Base-by-base conservation (phyloP, 2,888 invertebrate species). In the Polylopha cassiicola region DNA sequence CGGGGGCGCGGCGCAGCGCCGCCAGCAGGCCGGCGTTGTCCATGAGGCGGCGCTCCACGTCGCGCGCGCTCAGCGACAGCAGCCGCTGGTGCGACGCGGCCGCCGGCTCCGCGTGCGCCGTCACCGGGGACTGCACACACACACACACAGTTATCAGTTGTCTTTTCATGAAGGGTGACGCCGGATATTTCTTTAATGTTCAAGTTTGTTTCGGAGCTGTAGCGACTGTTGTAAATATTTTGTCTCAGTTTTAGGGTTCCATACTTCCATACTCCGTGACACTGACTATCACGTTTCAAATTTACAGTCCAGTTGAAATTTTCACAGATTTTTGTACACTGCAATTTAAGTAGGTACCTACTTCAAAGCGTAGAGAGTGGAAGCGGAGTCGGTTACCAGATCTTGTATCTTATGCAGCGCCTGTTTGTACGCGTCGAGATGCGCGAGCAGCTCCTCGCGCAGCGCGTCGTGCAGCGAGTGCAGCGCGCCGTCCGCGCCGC, bases 11-110 rank as follows among this genome's bases (percentile, higher is more conserved):
- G 63, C 94, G 94, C 53, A 96, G 85, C 43, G 94, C 91, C 27
- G 95, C 96, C 46, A 95, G 85, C 20, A 97, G 81, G 0, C 95
- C 93, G 76, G 96, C 95, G 80, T 97, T 97, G 79, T 96, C 95
- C 59, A 97, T 96, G 37, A 97, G 87, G 1, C 97, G 85, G 52
- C 95, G 91, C 70, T 97, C 96, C 31, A 97, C 95, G 66, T 97
- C 96, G 4, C 90, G 89, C 61, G 94, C 92, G 32, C 91, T 91
- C 39, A 96, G 87, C 31, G 95, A 93, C 48, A 97, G 82, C 28
- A 96, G 90, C 13, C 97, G 87, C 74, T 97, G 97, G 82, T 97
- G 97, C 23, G 95, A 95, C 0, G 95, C 93, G 20, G 92, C 91
- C 0, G 94, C 93, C 11, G 95, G 95, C 45, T 92, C 92, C 53